Percentiles rank a stretch among this genome's conserved stretches.
phyloP scores from a whole-genome alignment of 2,888 invertebrate genomes.

The Lordiphosa fenestrarum region DNA sequence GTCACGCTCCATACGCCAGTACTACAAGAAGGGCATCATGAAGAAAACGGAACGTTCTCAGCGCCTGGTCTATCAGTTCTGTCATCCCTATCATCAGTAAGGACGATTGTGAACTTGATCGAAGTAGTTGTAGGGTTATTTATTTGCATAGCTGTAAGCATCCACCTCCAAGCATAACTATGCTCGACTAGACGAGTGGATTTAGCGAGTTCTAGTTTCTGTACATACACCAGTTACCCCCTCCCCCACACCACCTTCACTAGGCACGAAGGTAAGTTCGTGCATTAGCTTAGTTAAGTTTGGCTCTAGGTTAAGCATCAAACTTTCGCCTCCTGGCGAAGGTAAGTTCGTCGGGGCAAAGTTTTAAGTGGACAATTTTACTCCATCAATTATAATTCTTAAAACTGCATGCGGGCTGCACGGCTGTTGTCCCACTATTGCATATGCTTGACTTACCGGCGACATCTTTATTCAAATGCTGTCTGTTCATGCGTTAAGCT shows the following conservation, averaged over 20 bases:
- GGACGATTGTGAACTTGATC: constrained; percentile 14
- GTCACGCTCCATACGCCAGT: constrained; percentile 97
- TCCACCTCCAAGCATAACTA: constrained; percentile 38
- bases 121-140: constrained; percentile 41
- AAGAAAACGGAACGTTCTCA: constrained; percentile 99
- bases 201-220: constrained; percentile 61
- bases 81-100: constrained; percentile 94
- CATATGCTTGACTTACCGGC: constrained; percentile 70
- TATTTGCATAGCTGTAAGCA: constrained; percentile 58
- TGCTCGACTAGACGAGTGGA: constrained; percentile 57
- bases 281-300: constrained; percentile 49
- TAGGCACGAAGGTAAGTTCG: constrained; percentile 72
- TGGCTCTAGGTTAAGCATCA: constrained; percentile 46
- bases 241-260: constrained; percentile 11
- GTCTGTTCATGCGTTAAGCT: constrained; percentile 29
- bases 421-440: constrained; percentile 26
- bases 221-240: constrained; percentile 42
- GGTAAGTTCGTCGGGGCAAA: constrained; percentile 66
- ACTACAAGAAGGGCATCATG: constrained; percentile 99
- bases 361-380: constrained; percentile 56
- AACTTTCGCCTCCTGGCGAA: constrained; percentile 51
- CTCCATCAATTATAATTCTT: constrained; percentile 38
- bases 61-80: constrained; percentile 99
- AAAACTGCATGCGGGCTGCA: constrained; percentile 44
- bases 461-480: constrained; percentile 72